A percentile compares a stretch with the other conserved stretches of the same genome.
phyloP scores from a whole-genome alignment of 2,888 invertebrate genomes.

The Athrips mouffetella region DNA sequence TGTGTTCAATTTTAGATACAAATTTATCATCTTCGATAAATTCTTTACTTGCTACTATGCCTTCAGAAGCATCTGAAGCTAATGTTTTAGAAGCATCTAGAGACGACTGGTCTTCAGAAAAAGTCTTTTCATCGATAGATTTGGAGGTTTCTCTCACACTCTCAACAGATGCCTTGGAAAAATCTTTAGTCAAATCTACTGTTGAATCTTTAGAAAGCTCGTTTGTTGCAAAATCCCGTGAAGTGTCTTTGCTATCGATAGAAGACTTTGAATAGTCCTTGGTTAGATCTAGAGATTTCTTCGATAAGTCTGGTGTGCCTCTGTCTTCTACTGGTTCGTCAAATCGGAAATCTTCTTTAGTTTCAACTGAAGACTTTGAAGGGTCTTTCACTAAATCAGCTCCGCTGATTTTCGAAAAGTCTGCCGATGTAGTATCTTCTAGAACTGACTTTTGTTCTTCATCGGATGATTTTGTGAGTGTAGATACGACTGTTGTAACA shows the following conservation, averaged over 20 bases:
- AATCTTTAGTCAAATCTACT: constrained; percentile 65
- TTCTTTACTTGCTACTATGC: constrained; percentile 60
- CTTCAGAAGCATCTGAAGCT: constrained; percentile 70
- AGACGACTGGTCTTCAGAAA: constrained; percentile 73
- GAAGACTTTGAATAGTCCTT: constrained; percentile 74
- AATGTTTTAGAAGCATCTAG: constrained; percentile 69
- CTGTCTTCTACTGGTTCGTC: constrained; percentile 62
- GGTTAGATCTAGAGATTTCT: constrained; percentile 67
- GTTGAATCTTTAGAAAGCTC: constrained; percentile 74
- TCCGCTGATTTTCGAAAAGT: constrained; percentile 69
- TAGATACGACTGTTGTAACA: constrained; percentile 67
- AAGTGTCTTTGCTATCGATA: constrained; percentile 72
- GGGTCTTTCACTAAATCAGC: constrained; percentile 66
- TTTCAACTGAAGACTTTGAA: constrained; percentile 64
- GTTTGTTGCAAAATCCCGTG: constrained; percentile 71
- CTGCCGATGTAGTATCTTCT: constrained; percentile 69
- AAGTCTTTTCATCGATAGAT: constrained; percentile 70
- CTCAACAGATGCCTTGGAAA: constrained; percentile 68
- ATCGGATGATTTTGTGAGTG: constrained; percentile 69
- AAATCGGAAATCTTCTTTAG: constrained; percentile 58
- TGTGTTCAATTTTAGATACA: constrained; percentile 48
- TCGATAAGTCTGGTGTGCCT: constrained; percentile 68
- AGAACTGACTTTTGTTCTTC: constrained; percentile 67
- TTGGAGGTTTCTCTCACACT: constrained; percentile 69
- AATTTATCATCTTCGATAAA: constrained; percentile 64